Evolutionary conservation across 2,888 invertebrate genomes (phyloP).

Genomic region (Zygaena filipendulae): DNA sequence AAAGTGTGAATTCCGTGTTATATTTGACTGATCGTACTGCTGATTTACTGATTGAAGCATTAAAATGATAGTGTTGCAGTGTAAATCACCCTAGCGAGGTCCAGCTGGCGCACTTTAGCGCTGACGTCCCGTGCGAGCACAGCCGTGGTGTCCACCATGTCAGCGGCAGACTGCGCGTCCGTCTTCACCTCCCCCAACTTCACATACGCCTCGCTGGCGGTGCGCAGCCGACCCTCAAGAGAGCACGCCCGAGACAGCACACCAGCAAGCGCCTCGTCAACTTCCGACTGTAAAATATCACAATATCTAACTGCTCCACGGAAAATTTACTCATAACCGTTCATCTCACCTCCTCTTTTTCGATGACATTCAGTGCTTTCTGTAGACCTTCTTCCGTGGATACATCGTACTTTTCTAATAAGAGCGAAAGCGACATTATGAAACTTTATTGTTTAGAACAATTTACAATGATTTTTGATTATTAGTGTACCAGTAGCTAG

Average conservation of each 20-base stretch:
- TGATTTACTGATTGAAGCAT: too few species aligned
- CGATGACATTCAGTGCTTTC: conserved; percentile 64
- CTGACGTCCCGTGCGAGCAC: conserved; percentile 93
- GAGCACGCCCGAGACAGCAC: conserved; percentile 79
- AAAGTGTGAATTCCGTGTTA: too few species aligned
- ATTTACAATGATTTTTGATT: too few species aligned
- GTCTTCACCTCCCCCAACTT: conserved; percentile 80
- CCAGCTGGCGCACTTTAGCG: conserved; percentile 93
- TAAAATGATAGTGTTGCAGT: too few species aligned
- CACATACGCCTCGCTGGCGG: conserved; percentile 83
- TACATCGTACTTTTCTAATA: conserved; percentile 58
- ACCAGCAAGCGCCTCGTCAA: conserved; percentile 76
- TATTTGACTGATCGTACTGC: too few species aligned
- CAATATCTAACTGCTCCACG: conserved; percentile 3
- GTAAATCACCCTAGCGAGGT: conserved; percentile 85
- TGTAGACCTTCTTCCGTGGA: conserved; percentile 68
- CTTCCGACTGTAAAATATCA: conserved; percentile 66
- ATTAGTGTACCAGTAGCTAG: too few species aligned
- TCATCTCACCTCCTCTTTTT: conserved; percentile 70
- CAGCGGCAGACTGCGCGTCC: conserved; percentile 84
- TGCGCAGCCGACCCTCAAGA: conserved; percentile 82
- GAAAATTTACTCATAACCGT: too few species aligned
- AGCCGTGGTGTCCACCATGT: conserved; percentile 89
- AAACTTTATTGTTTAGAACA: too few species aligned
- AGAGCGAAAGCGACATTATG: conserved; percentile 45